A percentile compares a stretch with the other conserved stretches of the same genome.
Conservation (phyloP, 2,113 vertebrate genomes). For the Aythya baeri region DNA sequence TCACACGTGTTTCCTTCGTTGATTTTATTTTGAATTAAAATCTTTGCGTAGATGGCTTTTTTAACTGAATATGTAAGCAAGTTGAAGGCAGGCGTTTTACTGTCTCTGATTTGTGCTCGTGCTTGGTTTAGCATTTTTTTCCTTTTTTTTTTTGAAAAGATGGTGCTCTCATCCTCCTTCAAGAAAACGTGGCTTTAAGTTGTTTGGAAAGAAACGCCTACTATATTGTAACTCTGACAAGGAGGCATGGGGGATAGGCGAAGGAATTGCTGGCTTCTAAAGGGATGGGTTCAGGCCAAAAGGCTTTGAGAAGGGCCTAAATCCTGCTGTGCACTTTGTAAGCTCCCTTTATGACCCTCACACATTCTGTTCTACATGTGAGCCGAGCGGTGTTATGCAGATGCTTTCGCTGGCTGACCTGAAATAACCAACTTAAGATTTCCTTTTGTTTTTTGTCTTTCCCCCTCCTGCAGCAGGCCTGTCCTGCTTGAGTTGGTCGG, state of each 20-base stretch:
- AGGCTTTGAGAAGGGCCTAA: conserved; percentile 3
- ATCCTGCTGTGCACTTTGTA: background rate
- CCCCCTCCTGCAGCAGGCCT: background rate
- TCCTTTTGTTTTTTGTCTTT: fast-evolving
- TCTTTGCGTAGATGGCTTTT: conserved; percentile 1
- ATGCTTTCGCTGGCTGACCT: conserved; percentile 17
- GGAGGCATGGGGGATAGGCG: background rate
- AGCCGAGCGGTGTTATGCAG: background rate
- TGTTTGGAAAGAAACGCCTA: background rate
- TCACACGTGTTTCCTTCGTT: background rate
- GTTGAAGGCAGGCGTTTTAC: conserved; percentile 5
- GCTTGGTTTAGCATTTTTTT: conserved; percentile 20
- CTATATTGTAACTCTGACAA: background rate
- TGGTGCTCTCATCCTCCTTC: background rate
- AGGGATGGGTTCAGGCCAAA: background rate
- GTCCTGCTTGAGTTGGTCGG: background rate
- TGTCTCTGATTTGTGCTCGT: conserved; percentile 30
- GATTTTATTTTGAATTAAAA: conserved; percentile 27
- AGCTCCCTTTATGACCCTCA: conserved; percentile 15
- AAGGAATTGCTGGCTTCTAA: background rate
- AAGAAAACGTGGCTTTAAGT: conserved; percentile 15
- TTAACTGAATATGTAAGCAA: conserved; percentile 36
- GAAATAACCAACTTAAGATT: background rate
- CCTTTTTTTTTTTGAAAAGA: background rate
- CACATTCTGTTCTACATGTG: background rate